Evolutionary conservation across 2,113 vertebrate species (phyloP).

Genomic region (Regulus satrapa): DNA sequence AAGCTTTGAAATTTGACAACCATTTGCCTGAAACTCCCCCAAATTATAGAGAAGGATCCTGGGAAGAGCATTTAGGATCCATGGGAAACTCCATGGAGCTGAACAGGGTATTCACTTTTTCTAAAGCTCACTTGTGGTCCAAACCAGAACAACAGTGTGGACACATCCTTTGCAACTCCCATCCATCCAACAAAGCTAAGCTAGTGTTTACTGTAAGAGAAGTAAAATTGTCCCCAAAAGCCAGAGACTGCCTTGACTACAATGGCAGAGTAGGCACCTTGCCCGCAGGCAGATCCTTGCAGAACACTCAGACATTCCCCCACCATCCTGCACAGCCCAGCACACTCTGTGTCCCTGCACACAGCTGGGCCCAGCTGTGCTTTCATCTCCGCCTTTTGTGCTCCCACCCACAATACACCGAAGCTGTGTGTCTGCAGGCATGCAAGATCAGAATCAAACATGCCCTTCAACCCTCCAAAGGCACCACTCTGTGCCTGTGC

Average conservation of each 20-base stretch:
- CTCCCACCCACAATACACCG: rapidly evolving
- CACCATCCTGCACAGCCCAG: neutral
- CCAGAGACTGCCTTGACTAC: neutral
- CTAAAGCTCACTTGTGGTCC: neutral
- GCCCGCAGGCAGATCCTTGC: neutral
- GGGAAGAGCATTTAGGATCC: neutral
- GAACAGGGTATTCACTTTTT: neutral
- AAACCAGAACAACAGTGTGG: neutral
- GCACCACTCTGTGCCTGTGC: neutral
- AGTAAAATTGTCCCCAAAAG: neutral
- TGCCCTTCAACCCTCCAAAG: neutral
- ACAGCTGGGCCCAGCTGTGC: neutral
- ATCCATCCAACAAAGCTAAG: neutral
- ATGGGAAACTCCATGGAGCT: neutral
- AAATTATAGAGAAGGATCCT: neutral
- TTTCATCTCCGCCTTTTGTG: neutral
- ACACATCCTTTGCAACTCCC: neutral
- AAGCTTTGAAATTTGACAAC: neutral
- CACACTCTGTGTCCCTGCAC: neutral
- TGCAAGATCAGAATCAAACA: neutral
- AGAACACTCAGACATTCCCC: neutral
- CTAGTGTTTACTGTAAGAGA: neutral
- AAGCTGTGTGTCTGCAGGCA: neutral
- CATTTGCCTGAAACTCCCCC: neutral
- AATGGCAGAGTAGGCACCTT: neutral